Conservation (phyloP, 1,140 invertebrate species). For the Drosophila simulans region DNA sequence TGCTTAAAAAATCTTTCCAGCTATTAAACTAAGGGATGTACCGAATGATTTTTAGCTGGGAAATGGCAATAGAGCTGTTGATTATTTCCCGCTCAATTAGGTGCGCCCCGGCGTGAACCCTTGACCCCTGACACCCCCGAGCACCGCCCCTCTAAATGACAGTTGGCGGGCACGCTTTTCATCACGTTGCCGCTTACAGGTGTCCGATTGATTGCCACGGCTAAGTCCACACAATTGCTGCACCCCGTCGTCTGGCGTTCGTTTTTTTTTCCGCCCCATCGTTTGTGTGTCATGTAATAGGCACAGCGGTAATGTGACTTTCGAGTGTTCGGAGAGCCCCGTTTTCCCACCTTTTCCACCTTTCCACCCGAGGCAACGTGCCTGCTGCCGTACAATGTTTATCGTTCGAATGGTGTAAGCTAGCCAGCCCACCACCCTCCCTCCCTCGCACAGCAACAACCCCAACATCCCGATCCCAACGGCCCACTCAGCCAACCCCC, state of each 20-base stretch:
- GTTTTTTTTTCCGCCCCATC: neutral
- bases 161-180: constrained; percentile 43
- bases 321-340: constrained; percentile 24
- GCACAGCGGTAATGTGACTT: constrained; percentile 61
- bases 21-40: neutral
- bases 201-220: constrained; percentile 47
- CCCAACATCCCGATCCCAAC: neutral
- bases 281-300: constrained; percentile 61
- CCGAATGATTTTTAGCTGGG: neutral
- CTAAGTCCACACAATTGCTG: constrained; percentile 47
- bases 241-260: constrained; percentile 31
- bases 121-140: neutral
- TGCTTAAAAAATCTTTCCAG: neutral
- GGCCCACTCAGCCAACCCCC: neutral
- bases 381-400: constrained; percentile 51
- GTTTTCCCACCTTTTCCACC: neutral
- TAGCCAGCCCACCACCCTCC: constrained; percentile 2
- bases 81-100: constrained; percentile 29
- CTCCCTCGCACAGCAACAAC: neutral
- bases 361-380: constrained; percentile 37
- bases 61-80: constrained; percentile 19
- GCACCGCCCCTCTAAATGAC: neutral
- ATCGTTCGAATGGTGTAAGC: constrained; percentile 49
- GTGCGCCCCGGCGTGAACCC: neutral
- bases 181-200: constrained; percentile 55